phyloP scores from a whole-genome alignment of 2,113 vertebrate species.

The Esox niger region DNA sequence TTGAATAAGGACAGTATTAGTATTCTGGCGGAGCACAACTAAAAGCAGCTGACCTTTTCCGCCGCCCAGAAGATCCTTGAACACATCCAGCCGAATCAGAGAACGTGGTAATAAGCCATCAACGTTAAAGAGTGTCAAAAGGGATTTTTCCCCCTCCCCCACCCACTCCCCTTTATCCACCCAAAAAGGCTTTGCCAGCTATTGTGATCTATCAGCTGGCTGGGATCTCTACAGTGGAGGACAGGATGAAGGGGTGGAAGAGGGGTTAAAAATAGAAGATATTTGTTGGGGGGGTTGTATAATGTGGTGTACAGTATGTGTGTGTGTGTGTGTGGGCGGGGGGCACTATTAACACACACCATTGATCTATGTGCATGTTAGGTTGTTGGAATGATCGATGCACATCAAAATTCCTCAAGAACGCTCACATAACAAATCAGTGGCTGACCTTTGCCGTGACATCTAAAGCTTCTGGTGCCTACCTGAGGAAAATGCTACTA shows the following conservation, averaged over 20 bases:
- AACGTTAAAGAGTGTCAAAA: constrained; percentile 87
- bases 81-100: constrained; percentile 90
- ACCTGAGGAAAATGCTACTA: constrained; percentile 62
- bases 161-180: constrained; percentile 27
- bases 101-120: constrained; percentile 88
- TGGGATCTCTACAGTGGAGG: constrained; percentile 66
- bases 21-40: constrained; percentile 93
- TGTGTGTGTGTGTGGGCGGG: too few species aligned
- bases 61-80: constrained; percentile 93
- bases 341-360: constrained; percentile 68
- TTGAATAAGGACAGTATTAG: constrained; percentile 99
- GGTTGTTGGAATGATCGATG: constrained; percentile 79
- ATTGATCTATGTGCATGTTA: constrained; percentile 76
- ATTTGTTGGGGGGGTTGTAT: constrained; percentile 57
- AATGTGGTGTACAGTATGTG: constrained; percentile 59
- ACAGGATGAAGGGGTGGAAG: constrained; percentile 43
- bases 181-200: constrained; percentile 60
- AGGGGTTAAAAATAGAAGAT: constrained; percentile 67
- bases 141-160: constrained; percentile 63
- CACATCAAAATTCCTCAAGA: constrained; percentile 76
- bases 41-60: constrained; percentile 99
- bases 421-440: constrained; percentile 73
- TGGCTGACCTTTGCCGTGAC: constrained; percentile 66
- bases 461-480: constrained; percentile 72
- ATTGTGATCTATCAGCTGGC: constrained; percentile 76